Conservation (phyloP, 1,140 invertebrate genomes). For the Cydia pomonella region DNA sequence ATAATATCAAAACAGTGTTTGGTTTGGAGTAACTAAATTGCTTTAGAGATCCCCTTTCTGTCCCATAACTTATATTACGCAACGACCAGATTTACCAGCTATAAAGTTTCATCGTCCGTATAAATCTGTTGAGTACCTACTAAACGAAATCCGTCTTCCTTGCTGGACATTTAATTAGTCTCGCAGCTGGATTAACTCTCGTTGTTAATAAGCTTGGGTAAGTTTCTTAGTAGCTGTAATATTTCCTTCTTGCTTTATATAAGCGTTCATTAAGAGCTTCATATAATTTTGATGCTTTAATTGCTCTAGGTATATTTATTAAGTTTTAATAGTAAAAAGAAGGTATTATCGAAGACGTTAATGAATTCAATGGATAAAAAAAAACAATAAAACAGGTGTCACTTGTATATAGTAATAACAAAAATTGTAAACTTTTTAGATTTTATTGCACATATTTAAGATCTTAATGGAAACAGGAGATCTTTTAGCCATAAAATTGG, state of each 20-base stretch:
- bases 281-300: background rate
- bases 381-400: too few species aligned
- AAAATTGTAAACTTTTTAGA: too few species aligned
- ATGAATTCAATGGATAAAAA: background rate
- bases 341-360: background rate
- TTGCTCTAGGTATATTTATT: background rate
- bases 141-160: conserved; percentile 28
- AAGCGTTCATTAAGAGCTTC: background rate
- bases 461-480: too few species aligned
- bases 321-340: background rate
- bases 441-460: too few species aligned
- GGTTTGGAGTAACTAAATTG: background rate
- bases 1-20: background rate
- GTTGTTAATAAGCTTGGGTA: background rate
- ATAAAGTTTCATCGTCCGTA: conserved; percentile 7
- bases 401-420: too few species aligned
- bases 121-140: background rate
- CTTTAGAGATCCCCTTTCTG: background rate
- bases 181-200: conserved; percentile 42
- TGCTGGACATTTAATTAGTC: conserved; percentile 49
- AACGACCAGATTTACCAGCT: background rate
- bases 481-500: too few species aligned
- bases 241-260: conserved; percentile 1
- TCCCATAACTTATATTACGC: background rate
- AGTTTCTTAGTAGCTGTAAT: conserved; percentile 18